Evolutionary conservation across 2,888 invertebrate species (phyloP).

Genomic region (Caenorhabditis wallacei): DNA sequence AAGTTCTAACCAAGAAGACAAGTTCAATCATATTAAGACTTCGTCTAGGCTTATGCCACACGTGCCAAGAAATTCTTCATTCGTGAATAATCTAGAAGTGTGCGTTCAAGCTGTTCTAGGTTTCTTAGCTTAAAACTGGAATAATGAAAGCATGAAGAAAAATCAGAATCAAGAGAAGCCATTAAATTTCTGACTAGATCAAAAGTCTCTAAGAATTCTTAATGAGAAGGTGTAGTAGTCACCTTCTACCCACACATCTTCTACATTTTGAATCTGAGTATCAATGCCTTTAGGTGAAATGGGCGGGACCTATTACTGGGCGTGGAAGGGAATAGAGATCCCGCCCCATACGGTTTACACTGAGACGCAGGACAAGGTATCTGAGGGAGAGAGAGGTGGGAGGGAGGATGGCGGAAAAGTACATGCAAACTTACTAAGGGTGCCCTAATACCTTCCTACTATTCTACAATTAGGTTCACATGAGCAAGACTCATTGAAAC

Average conservation of each 20-base stretch:
- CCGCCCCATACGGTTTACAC: constrained; percentile 48
- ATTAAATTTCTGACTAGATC: too few relatives aligned
- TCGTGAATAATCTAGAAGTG: too few relatives aligned
- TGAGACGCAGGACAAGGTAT: constrained; percentile 46
- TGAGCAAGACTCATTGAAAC: constrained; percentile 4
- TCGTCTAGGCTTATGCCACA: too few relatives aligned
- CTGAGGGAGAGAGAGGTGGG: neutral
- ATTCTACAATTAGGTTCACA: constrained; percentile 19
- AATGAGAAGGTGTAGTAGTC: constrained; percentile 10
- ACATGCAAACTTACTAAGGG: constrained; percentile 45
- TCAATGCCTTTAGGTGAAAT: constrained; percentile 20
- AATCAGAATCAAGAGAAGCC: too few relatives aligned
- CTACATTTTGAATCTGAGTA: constrained; percentile 34
- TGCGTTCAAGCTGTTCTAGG: too few relatives aligned
- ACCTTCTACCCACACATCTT: constrained; percentile 2
- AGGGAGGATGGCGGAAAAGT: constrained; percentile 47
- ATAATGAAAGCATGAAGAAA: too few relatives aligned
- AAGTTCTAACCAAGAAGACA: too few relatives aligned
- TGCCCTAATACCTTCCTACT: constrained; percentile 28
- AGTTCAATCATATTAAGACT: too few relatives aligned
- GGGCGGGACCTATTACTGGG: constrained; percentile 3
- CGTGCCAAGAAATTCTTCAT: too few relatives aligned
- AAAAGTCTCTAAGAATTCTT: neutral
- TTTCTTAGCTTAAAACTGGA: too few relatives aligned
- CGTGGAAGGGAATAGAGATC: neutral